Conservation (phyloP, 2,113 vertebrate genomes). For the Scophthalmus maximus region DNA sequence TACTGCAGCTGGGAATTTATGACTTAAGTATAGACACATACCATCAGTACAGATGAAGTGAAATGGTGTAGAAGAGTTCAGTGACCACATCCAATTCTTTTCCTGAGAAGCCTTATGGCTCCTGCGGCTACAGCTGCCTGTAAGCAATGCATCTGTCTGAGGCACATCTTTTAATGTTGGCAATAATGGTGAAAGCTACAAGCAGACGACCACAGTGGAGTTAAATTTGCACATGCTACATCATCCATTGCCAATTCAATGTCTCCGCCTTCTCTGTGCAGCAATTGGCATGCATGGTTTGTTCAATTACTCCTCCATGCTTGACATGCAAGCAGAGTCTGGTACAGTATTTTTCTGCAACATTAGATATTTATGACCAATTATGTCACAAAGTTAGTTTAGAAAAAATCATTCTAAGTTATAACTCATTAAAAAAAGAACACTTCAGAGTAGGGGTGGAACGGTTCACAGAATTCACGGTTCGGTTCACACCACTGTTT, state of each 20-base stretch:
- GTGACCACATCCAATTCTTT: neutral
- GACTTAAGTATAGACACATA: neutral
- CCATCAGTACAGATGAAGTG: neutral
- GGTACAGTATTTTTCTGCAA: no score
- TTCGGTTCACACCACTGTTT: no score
- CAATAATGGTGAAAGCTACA: slow-evolving; percentile 8
- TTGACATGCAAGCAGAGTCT: neutral
- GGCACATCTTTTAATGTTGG: neutral
- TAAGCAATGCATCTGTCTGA: slow-evolving; percentile 9
- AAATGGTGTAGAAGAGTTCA: neutral
- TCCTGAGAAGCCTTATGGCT: neutral
- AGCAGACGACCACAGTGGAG: neutral
- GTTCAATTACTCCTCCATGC: no score
- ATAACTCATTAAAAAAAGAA: neutral
- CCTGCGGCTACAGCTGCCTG: neutral
- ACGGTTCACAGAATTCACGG: no score
- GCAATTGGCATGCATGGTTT: no score
- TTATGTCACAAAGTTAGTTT: no score
- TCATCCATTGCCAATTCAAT: neutral
- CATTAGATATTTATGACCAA: no score
- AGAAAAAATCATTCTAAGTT: no score
- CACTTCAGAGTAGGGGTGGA: neutral
- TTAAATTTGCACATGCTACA: neutral
- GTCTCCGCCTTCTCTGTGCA: neutral
- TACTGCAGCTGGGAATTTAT: neutral